phyloP scores from a whole-genome alignment of 1,140 invertebrate genomes.

The Vollenhovia emeryi region DNA sequence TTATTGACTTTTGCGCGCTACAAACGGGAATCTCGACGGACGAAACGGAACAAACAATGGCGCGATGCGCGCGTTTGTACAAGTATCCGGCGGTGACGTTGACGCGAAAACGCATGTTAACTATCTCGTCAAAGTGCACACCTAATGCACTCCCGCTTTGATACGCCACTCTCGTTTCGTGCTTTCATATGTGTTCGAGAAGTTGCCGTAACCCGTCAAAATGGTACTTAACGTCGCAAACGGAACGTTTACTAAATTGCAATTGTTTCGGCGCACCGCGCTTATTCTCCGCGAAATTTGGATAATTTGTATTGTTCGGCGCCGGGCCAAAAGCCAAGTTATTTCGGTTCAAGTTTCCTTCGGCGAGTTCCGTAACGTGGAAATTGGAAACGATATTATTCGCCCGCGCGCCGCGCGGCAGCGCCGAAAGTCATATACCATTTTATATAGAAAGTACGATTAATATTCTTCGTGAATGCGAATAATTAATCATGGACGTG shows the following conservation, averaged over 20 bases:
- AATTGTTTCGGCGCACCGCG: neutral
- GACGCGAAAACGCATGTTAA: constrained; percentile 39
- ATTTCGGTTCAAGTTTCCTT: neutral
- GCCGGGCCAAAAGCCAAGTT: neutral
- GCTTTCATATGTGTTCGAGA: constrained; percentile 30
- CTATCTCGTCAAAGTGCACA: constrained; percentile 41
- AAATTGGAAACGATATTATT: constrained; percentile 10
- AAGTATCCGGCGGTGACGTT: constrained; percentile 5
- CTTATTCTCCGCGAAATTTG: neutral
- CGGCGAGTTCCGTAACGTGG: neutral
- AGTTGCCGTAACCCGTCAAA: neutral
- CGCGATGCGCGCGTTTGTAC: neutral
- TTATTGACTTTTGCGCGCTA: neutral
- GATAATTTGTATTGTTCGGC: constrained; percentile 20
- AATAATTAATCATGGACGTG: constrained; percentile 44
- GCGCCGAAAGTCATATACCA: neutral
- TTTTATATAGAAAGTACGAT: neutral
- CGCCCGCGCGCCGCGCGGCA: neutral
- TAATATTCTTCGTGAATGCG: constrained; percentile 36
- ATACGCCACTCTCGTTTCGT: constrained; percentile 30
- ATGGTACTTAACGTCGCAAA: constrained; percentile 39
- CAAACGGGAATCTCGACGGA: neutral
- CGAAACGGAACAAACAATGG: constrained; percentile 20
- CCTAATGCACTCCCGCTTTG: constrained; percentile 42
- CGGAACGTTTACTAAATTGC: constrained; percentile 28